Base-by-base conservation (phyloP, 2,797 vertebrate species). In the Peromyscus aztecus region DNA sequence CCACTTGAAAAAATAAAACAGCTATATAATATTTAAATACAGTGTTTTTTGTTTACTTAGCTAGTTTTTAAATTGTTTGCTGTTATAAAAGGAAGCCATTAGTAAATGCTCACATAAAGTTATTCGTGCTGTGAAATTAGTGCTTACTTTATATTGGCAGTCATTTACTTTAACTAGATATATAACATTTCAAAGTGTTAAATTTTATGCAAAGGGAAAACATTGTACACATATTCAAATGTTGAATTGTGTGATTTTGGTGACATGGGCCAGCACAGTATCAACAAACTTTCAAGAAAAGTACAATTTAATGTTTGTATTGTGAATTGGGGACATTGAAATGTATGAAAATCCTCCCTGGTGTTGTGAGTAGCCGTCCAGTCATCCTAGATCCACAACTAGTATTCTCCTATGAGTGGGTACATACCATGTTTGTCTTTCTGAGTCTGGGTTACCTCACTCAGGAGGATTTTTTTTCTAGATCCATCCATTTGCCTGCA, bases 61-160 rank as follows among this genome's bases (percentile, higher is more conserved):
- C 89, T 94, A 95, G 92, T 93, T 97, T 96, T 96, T 90, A 92
- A 94, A 89, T 80, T 94, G 29, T 89, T 97, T 86, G 40, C 52
- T 81, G 69, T 95, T 81, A 71, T 78, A 91, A 90, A 86, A 57
- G 27, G 34, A 67, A 31, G 46, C n/a, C 57, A 89, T 89, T 94
- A 85, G 46, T 95, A 89, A 97, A n/a, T 52, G 21, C 24, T 85
- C 3, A 73, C 7, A 14, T 17, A 63, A 73, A 94, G 91, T 91
- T 76, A 94, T 76, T 77, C 94, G 55, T 94, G 27, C 40, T 81
- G 14, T 93, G 61, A 94, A 91, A 40, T 94, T 96, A 91, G 90
- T 85, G 77, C 75, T 29, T 91, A 86, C 13, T 34, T 67, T 94
- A 94, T 80, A 88, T 75, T 52, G 61, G 6, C 40, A 90, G 40